phyloP scores from a whole-genome alignment of 2,888 invertebrate species.

The Trichopria drosophilae region DNA sequence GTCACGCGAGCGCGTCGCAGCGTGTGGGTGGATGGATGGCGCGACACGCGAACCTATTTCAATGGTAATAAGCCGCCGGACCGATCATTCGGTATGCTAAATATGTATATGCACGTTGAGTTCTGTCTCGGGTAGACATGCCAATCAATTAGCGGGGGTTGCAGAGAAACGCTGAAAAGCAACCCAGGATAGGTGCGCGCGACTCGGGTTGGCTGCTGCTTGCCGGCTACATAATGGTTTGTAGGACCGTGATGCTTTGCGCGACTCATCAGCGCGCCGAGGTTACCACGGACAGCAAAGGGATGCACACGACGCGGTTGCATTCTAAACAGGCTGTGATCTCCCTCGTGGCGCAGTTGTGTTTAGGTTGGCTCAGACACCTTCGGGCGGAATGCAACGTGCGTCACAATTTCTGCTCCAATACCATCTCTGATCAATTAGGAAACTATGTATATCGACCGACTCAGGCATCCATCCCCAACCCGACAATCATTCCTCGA shows the following conservation, averaged over 20 bases:
- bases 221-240: no score
- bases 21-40: no score
- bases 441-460: no score
- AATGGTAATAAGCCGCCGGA: slow-evolving; percentile 50
- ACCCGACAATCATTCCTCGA: no score
- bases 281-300: slow-evolving; percentile 32
- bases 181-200: no score
- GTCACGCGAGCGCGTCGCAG: no score
- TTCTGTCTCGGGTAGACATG: slow-evolving; percentile 40
- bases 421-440: no score
- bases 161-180: no score
- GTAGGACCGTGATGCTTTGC: no score
- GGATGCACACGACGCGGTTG: slow-evolving; percentile 44
- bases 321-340: slow-evolving; percentile 48
- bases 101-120: slow-evolving; percentile 47
- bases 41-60: slow-evolving; percentile 41
- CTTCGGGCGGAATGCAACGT: slow-evolving; percentile 28
- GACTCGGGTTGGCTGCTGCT: no score
- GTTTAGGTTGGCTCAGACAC: slow-evolving; percentile 28
- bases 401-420: no score
- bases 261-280: slow-evolving; percentile 10
- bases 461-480: slow-evolving; percentile 23
- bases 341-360: slow-evolving; percentile 33
- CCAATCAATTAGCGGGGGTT: slow-evolving; percentile 48
- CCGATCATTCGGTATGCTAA: slow-evolving; percentile 51